phyloP scores from a whole-genome alignment of 2,888 invertebrate genomes.

The Xestia xanthographa region DNA sequence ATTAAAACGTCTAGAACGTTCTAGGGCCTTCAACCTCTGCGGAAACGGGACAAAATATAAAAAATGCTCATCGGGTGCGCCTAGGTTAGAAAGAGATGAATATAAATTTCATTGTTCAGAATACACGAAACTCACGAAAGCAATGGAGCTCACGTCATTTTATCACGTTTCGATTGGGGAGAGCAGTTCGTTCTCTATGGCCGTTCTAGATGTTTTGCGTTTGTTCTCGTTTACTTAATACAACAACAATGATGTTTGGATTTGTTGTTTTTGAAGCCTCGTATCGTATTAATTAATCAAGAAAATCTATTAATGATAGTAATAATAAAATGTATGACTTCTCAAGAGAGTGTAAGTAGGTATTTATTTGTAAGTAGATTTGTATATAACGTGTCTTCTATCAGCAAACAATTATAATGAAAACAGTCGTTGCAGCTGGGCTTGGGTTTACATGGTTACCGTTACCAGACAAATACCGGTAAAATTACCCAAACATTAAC shows the following conservation, averaged over 20 bases:
- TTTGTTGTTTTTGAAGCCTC: neutral
- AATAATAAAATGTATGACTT: neutral
- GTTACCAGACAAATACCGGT: no score
- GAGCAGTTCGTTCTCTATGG: slow-evolving; percentile 67
- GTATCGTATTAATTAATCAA: neutral
- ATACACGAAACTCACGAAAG: slow-evolving; percentile 70
- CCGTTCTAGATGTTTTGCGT: slow-evolving; percentile 10
- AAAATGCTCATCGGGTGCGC: neutral
- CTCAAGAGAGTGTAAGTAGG: no score
- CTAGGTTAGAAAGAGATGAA: slow-evolving; percentile 83
- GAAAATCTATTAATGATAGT: neutral
- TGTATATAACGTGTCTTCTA: neutral
- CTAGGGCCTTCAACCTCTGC: slow-evolving; percentile 89
- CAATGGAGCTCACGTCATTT: slow-evolving; percentile 72
- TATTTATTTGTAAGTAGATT: no score
- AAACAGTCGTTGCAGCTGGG: no score
- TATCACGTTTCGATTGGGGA: slow-evolving; percentile 61
- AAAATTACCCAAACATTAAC: no score
- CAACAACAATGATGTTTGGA: neutral
- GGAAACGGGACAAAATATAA: slow-evolving; percentile 78
- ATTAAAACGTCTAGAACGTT: slow-evolving; percentile 93
- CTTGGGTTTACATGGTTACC: no score
- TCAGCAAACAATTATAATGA: no score
- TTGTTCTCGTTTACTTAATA: slow-evolving; percentile 32
- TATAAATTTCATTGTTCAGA: slow-evolving; percentile 82